Base-by-base conservation (phyloP, 2,113 vertebrate species). In the Delphinus delphis region DNA sequence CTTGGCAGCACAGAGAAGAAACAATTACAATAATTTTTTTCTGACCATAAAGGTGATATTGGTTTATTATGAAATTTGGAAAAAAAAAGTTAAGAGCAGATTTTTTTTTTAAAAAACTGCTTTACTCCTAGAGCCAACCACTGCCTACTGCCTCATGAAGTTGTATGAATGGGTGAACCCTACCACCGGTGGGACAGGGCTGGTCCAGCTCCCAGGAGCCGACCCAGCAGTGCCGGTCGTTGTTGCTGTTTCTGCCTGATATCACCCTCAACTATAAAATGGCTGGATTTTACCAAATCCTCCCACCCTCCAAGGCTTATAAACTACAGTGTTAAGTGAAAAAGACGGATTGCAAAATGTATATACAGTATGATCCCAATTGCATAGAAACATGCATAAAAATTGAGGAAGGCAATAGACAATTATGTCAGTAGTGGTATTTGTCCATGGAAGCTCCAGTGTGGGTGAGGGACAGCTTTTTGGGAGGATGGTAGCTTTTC, bases 1-100 rank as follows among this genome's bases (percentile, higher is more conserved):
- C 44, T 77, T 95, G 65, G 58, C 50, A 93, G 50, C n/a, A 63
- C n/a, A 77, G 97, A 68, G 83, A 93, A 62, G 28, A 93, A 93
- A 67, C 12, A 68, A 70, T 96, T 96, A 67, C 82, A 74, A 63
- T 82, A 47, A 28, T 60, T 73, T 88, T 73, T 74, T 97, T 88
- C 73, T 94, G 50, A 80, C 53, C 60, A 62, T 88, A 41, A 94
- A 95, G 55, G 41, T 80, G 63, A 85, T 53, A 36, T 65, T 88
- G 41, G 68, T 82, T 71, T 88, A 68, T 91, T 73, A 70, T 63
- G 25, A 95, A 96, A 44, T 93, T 83, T 84, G 13, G 65, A 41
- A 21, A 55, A 63, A 81, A 81, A 50, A 90, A 73, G 26, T 33
- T 62, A 80, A 90, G 33, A 95, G 50, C 76, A 47, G 41, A 65